Percentiles rank a stretch among this genome's conserved stretches.
phyloP scores from a whole-genome alignment of 2,888 invertebrate genomes.

The Eupithecia dodoneata region DNA sequence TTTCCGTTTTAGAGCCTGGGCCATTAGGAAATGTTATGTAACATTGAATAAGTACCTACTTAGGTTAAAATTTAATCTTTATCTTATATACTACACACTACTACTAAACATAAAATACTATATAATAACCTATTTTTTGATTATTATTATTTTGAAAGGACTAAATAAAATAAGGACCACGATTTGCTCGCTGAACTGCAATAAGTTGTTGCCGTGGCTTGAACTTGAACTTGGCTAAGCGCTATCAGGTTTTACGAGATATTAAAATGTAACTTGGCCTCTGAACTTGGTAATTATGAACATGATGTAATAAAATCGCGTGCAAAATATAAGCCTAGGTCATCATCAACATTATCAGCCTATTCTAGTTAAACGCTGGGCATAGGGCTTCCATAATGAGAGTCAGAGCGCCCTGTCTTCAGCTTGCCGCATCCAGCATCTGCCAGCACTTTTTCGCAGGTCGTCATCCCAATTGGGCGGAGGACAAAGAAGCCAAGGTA shows the following conservation, averaged over 20 bases:
- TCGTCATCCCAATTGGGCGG: neutral
- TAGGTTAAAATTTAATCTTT: too few species aligned
- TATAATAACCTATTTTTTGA: too few species aligned
- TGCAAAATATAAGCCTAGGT: neutral
- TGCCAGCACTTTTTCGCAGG: neutral
- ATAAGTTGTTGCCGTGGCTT: neutral
- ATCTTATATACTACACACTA: too few species aligned
- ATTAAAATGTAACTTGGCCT: neutral
- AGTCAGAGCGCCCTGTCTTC: neutral
- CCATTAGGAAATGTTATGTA: too few species aligned
- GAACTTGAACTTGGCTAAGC: conserved; percentile 5
- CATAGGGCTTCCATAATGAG: neutral
- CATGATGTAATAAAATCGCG: neutral
- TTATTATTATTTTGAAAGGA: too few species aligned
- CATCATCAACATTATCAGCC: neutral
- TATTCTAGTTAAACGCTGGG: neutral
- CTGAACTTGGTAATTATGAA: neutral
- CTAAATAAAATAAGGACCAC: neutral
- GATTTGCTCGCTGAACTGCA: neutral
- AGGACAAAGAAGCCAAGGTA: neutral
- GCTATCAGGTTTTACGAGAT: neutral
- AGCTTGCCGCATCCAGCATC: neutral
- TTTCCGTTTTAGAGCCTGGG: too few species aligned
- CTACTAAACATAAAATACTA: too few species aligned
- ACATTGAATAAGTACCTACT: too few species aligned